Conservation (phyloP, 1,140 invertebrate species). For the Psix sp. region DNA sequence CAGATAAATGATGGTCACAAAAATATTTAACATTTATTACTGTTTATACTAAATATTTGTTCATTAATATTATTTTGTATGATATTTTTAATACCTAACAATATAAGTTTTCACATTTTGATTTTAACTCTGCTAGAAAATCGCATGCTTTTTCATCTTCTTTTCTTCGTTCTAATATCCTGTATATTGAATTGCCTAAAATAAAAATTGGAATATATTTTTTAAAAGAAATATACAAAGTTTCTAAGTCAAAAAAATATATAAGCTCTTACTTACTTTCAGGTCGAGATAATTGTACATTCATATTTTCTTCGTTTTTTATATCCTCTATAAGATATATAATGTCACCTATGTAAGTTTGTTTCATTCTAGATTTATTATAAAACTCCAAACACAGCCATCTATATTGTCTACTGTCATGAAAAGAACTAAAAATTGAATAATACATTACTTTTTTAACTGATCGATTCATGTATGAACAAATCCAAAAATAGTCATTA, state of each 20-base stretch:
- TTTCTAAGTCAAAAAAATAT: not conserved
- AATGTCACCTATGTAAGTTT: not conserved
- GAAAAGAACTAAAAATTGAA: no score
- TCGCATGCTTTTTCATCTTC: not conserved
- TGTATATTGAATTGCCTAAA: not conserved
- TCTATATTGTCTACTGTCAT: no score
- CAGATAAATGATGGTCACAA: no score
- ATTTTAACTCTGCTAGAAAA: not conserved
- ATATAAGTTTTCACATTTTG: not conserved
- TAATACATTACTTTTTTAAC: no score
- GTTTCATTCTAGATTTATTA: slow-evolving; percentile 1
- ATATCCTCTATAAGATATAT: not conserved
- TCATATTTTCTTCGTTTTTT: not conserved
- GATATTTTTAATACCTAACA: no score
- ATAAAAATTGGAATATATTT: not conserved
- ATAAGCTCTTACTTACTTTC: not conserved
- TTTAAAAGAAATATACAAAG: no score
- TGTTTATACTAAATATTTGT: no score
- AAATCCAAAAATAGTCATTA: not conserved
- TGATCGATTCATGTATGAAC: no score
- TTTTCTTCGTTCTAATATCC: not conserved
- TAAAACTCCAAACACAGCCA: slow-evolving; percentile 9
- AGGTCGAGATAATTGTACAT: not conserved
- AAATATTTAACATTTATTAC: no score
- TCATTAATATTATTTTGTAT: no score